These are phyloP conservation scores for Strongylocentrotus purpuratus DNA, from an alignment of 35 echinoderm and acorn worm genomes.

Conservation along the genomic window DNA sequence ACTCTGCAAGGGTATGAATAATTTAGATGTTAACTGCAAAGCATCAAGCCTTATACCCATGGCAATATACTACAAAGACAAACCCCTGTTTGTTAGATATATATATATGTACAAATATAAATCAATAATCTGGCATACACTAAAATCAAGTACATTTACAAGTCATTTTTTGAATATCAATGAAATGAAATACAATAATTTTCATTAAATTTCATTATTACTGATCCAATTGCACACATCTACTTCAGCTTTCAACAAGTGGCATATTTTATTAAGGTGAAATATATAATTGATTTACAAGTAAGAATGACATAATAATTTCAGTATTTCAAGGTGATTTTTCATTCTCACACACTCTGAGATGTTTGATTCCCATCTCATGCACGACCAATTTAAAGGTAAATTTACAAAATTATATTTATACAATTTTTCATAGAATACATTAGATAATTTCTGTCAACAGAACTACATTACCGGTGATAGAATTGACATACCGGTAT, in stretches of 20 bases:
- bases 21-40: background rate
- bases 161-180: background rate
- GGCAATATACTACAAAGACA: background rate
- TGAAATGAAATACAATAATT: background rate
- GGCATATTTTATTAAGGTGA: background rate
- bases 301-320: background rate
- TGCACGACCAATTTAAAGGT: no score
- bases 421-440: no score
- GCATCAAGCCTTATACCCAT: background rate
- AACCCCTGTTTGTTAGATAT: background rate
- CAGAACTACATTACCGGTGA: no score
- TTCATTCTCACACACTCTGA: background rate
- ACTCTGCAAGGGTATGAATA: no score
- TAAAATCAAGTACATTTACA: background rate
- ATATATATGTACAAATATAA: background rate
- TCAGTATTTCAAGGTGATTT: background rate
- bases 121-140: background rate
- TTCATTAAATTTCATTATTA: background rate
- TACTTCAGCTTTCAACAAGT: background rate
- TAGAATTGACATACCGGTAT: no score
- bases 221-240: background rate
- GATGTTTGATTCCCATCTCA: background rate
- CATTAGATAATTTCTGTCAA: no score
- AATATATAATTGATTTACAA: background rate
- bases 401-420: no score